Evolutionary conservation across 2,888 invertebrate genomes (phyloP), one percentile per base, ranked within the genome.

Genomic region (Cantharis lateralis): DNA sequence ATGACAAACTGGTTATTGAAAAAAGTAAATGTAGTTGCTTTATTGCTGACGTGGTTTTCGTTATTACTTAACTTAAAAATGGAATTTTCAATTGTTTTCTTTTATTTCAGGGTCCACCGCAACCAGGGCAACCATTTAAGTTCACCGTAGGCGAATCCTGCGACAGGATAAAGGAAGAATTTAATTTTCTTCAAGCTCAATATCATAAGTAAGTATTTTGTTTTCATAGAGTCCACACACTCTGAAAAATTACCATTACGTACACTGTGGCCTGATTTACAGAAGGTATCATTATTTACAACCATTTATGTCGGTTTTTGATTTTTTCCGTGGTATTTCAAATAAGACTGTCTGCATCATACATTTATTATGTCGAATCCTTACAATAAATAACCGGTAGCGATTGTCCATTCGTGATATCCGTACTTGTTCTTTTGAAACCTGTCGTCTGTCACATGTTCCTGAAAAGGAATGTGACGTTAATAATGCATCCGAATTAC

Each of bases 101-200:
- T 48, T 13, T 48, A 84, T 91, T 91, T 78, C 92, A 95, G 95
- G 95, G 94, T 85, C 95, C 95, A 81, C 95, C 95, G 81, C 96
- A 96, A 87, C 95, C 96, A 81, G 96, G 95, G 62, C 97, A 97
- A 89, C 96, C 95, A 79, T 96, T 97, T 89, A 97, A 97, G 90
- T 97, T 97, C 89, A 96, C 97, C 80, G 95, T 98, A 80, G 93
- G 94, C 74, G 98, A 98, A 89, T 95, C 96, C 79, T 97, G 97
- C 89, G 97, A 98, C 89, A 91, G 97, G 88, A 97, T 98, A 85
- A 98, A 98, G 89, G 97, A 98, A 89, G 97, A 98, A 89, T 98
- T 98, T 89, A 96, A 95, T 89, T 97, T 96, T 89, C 91, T 98
- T 74, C 97, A 98, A 89, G 96, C 97, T 80, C 97, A 98, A 90